Conservation (phyloP, 1,140 invertebrate genomes). For the Solen grandis region DNA sequence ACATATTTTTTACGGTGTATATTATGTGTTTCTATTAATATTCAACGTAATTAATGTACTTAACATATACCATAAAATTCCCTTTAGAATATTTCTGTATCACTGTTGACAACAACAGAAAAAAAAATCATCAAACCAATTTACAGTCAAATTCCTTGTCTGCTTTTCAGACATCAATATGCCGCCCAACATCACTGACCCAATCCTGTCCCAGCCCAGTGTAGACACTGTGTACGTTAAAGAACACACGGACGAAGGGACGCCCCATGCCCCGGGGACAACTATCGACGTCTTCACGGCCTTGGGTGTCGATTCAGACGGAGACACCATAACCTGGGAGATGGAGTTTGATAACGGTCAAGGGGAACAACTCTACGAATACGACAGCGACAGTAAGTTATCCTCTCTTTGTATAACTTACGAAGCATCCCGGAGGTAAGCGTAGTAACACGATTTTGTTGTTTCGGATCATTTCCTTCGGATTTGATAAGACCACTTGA, state of each 20-base stretch:
- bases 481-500: no score
- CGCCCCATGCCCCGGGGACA: background rate
- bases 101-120: background rate
- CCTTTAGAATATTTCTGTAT: background rate
- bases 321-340: slow-evolving; percentile 25
- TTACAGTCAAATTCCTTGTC: background rate
- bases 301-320: slow-evolving; percentile 13
- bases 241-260: slow-evolving; percentile 32
- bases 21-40: background rate
- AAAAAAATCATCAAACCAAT: background rate
- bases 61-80: background rate
- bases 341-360: slow-evolving; percentile 28
- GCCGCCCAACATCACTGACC: slow-evolving; percentile 18
- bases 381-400: slow-evolving; percentile 21
- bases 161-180: slow-evolving; percentile 33
- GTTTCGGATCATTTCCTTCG: no score
- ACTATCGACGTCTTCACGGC: slow-evolving; percentile 19
- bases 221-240: background rate
- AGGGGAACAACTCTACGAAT: slow-evolving; percentile 19
- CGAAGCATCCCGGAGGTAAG: no score
- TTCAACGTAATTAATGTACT: background rate
- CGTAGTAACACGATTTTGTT: no score
- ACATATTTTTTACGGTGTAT: background rate
- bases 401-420: no score
- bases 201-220: background rate